Conservation (phyloP, 2,113 vertebrate genomes). For the Typhlomys cinereus region DNA sequence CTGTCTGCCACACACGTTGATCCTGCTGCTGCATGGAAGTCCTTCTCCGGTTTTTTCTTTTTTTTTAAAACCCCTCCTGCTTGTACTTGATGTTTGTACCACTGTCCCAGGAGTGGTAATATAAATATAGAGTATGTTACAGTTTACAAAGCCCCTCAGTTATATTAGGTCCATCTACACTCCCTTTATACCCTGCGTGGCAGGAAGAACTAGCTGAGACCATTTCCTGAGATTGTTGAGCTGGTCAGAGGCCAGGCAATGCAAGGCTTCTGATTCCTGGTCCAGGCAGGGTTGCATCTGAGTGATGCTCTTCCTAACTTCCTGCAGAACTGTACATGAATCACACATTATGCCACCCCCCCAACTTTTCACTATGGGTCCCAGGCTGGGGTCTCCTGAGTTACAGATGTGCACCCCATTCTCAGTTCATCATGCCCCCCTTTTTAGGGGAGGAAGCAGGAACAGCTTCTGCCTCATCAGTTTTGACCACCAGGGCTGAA, state of each 20-base stretch:
- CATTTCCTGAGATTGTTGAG: not conserved
- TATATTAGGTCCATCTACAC: not conserved
- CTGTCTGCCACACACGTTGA: rapidly evolving
- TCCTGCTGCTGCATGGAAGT: not conserved
- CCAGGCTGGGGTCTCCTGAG: not conserved
- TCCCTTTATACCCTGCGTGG: not conserved
- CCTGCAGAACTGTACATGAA: not conserved
- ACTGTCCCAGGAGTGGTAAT: not conserved
- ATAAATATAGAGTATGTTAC: not conserved
- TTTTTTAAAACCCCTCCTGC: not conserved
- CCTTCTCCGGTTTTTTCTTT: not conserved
- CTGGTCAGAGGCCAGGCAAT: not conserved
- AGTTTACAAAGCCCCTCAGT: not conserved
- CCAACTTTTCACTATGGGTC: not conserved
- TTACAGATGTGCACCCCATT: not conserved
- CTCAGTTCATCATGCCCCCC: not conserved
- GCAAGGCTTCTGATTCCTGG: not conserved
- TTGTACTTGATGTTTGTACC: not conserved
- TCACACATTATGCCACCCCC: too few relatives aligned
- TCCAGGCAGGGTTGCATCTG: not conserved
- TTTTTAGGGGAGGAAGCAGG: not conserved
- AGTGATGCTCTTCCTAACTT: not conserved
- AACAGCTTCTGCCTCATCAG: not conserved
- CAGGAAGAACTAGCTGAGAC: not conserved
- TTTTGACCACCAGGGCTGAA: not conserved